phyloP scores from a whole-genome alignment of 2,888 invertebrate genomes.

The Yponomeuta malinellus region DNA sequence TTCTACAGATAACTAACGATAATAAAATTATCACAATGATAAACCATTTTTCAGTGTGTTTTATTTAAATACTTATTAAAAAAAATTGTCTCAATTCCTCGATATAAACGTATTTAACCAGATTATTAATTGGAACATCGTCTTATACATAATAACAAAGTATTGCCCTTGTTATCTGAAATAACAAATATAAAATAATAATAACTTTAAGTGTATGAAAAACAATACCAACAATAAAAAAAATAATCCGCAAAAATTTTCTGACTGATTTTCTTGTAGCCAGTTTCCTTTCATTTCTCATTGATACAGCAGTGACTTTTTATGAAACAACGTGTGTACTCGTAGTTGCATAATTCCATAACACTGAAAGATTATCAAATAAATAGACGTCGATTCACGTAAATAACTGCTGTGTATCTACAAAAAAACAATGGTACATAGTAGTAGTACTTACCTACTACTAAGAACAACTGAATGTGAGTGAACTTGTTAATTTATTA shows the following conservation, averaged over 20 bases:
- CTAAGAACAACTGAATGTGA: neutral
- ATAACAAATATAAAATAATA: too few relatives aligned
- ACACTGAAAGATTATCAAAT: too few relatives aligned
- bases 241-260: too few relatives aligned
- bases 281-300: too few relatives aligned
- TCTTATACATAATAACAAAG: neutral
- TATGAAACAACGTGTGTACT: too few relatives aligned
- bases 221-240: too few relatives aligned
- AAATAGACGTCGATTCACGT: too few relatives aligned
- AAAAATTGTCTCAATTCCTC: neutral
- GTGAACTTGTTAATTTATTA: constrained; percentile 8
- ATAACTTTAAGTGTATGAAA: too few relatives aligned
- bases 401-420: neutral
- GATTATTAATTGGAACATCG: neutral
- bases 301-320: too few relatives aligned
- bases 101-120: neutral
- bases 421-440: neutral
- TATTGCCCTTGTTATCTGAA: too few relatives aligned
- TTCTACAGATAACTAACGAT: neutral
- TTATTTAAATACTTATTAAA: neutral
- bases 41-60: neutral
- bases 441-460: constrained; percentile 11
- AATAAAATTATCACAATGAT: neutral
- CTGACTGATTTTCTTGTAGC: too few relatives aligned
- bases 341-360: too few relatives aligned